phyloP scores from a whole-genome alignment of 2,113 vertebrate genomes.

The Benitochromis conjunctus region DNA sequence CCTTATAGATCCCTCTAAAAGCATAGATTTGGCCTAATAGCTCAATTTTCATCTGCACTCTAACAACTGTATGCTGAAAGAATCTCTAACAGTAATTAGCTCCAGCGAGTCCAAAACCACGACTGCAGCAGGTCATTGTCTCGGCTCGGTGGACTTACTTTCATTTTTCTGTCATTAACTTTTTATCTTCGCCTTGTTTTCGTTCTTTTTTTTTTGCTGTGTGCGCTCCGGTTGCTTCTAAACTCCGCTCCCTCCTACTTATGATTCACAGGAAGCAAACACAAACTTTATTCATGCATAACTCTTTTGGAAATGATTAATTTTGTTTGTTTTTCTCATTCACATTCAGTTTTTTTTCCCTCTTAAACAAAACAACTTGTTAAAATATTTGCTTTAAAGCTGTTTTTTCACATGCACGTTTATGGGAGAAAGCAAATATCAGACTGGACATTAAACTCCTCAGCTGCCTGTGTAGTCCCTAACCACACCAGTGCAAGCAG shows the following conservation, averaged over 20 bases:
- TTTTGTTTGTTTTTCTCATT: neutral
- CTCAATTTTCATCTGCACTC: neutral
- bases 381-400: neutral
- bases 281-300: neutral
- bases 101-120: neutral
- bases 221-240: rapidly evolving
- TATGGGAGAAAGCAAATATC: neutral
- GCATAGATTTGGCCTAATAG: neutral
- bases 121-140: neutral
- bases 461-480: neutral
- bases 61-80: neutral
- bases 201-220: neutral
- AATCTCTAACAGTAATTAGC: neutral
- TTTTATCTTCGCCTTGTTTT: neutral
- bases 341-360: rapidly evolving
- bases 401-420: rapidly evolving
- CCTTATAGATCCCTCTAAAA: neutral
- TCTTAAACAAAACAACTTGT: neutral
- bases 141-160: neutral
- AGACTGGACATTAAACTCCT: neutral
- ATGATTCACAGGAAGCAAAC: neutral
- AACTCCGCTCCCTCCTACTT: neutral
- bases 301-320: neutral
- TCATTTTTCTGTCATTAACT: neutral
- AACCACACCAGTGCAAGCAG: neutral